phyloP scores from a whole-genome alignment of 2,797 vertebrate species.

The Clarias fuscus region DNA sequence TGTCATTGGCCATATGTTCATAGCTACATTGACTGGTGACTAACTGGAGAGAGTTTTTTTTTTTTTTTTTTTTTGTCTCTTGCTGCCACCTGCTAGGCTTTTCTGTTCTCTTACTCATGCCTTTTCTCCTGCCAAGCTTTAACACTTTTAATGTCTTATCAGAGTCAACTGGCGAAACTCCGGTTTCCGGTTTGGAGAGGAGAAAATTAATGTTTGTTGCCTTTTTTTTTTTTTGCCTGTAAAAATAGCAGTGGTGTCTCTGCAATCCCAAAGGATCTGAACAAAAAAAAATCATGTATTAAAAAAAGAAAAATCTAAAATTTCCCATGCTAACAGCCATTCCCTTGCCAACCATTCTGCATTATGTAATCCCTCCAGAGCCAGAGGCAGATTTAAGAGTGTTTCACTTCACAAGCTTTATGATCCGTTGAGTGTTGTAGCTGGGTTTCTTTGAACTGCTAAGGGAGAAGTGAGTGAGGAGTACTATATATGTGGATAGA shows the following conservation, averaged over 20 bases:
- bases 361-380: conserved; percentile 33
- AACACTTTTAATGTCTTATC: conserved; percentile 9
- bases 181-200: background rate
- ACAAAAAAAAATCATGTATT: background rate
- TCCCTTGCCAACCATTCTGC: conserved; percentile 12
- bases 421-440: conserved; percentile 16
- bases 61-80: conserved; percentile 6
- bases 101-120: conserved; percentile 17
- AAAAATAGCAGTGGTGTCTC: conserved; percentile 25
- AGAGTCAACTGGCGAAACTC: conserved; percentile 27
- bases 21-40: conserved; percentile 17
- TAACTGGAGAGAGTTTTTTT: conserved; percentile 12
- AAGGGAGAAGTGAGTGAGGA: background rate
- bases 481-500: conserved; percentile 6
- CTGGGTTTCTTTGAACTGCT: conserved; percentile 22
- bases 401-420: conserved; percentile 21
- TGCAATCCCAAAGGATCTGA: conserved; percentile 13
- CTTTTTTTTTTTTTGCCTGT: background rate
- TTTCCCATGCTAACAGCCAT: conserved; percentile 9
- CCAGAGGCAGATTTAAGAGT: conserved; percentile 15
- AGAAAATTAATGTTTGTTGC: background rate
- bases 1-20: conserved; percentile 18
- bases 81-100: conserved; percentile 16
- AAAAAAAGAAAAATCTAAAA: background rate
- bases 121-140: background rate